These are phyloP conservation scores for Oryzias javanicus DNA, from an alignment of 2,113 vertebrate genomes.

Conservation along the genomic window DNA sequence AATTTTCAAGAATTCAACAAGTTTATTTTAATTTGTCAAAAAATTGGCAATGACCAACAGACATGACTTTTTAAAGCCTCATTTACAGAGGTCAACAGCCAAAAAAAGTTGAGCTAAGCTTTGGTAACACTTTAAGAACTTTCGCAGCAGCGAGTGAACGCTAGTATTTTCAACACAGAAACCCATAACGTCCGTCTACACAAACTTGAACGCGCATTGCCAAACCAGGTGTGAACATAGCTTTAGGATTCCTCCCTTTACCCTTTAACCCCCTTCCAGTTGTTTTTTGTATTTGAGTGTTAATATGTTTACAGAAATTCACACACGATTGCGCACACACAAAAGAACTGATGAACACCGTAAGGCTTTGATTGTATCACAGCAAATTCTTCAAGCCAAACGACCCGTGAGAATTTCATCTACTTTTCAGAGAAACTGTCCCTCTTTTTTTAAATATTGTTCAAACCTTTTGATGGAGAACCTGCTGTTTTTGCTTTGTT, in stretches of 20 bases:
- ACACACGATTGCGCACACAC: conserved; percentile 32
- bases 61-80: too few species aligned
- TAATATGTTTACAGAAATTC: conserved; percentile 60
- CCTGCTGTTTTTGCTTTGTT: conserved; percentile 32
- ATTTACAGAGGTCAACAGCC: too few species aligned
- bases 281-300: conserved; percentile 51
- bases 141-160: too few species aligned
- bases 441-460: conserved; percentile 23
- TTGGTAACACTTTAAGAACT: too few species aligned
- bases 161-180: too few species aligned
- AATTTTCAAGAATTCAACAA: too few species aligned
- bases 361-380: conserved; percentile 67
- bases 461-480: conserved; percentile 41
- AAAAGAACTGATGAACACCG: conserved; percentile 43
- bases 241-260: conserved; percentile 32
- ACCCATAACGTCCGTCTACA: too few species aligned
- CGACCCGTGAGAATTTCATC: conserved; percentile 13
- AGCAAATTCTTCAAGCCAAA: conserved; percentile 45
- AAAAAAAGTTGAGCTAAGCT: too few species aligned
- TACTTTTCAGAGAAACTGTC: conserved; percentile 11
- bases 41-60: too few species aligned
- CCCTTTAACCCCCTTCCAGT: not conserved
- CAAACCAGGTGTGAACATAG: too few species aligned
- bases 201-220: too few species aligned
- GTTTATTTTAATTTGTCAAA: too few species aligned